A percentile compares a stretch with the other conserved stretches of the same genome.
Conservation (phyloP, 2,797 vertebrate genomes). For the Petrocephalus schoutedeni region DNA sequence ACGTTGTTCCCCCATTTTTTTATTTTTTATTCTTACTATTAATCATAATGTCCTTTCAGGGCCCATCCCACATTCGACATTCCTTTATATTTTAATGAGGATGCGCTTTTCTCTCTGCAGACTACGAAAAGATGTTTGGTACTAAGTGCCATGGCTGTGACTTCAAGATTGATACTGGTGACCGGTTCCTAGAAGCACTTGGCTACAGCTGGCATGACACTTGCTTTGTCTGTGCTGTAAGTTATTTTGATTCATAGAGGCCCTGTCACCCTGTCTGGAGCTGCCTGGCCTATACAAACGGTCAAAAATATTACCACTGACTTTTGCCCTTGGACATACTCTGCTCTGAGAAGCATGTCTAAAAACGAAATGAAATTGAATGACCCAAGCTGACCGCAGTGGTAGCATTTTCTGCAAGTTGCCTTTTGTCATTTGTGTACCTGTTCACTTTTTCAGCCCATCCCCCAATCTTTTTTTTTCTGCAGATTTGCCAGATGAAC, state of each 20-base stretch:
- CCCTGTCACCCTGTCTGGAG: constrained; percentile 33
- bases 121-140: constrained; percentile 99
- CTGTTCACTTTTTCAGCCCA: background rate
- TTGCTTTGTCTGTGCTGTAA: constrained; percentile 97
- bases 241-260: constrained; percentile 60
- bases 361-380: constrained; percentile 18
- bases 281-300: constrained; percentile 2
- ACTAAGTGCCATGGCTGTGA: constrained; percentile 98
- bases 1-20: constrained; percentile 25
- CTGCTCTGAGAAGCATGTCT: background rate
- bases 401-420: background rate
- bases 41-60: constrained; percentile 29
- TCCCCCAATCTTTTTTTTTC: background rate
- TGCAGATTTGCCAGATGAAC: constrained; percentile 95
- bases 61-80: background rate
- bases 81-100: constrained; percentile 9
- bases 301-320: constrained; percentile 39
- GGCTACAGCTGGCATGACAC: constrained; percentile 99
- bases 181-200: constrained; percentile 95
- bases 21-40: constrained; percentile 15
- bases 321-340: constrained; percentile 20
- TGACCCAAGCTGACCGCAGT: constrained; percentile 6
- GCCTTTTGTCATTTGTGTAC: background rate
- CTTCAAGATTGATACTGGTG: constrained; percentile 98
- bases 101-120: constrained; percentile 49